Percentiles rank a stretch among this genome's conserved stretches.
phyloP scores from a whole-genome alignment of 2,797 vertebrate species.

The Neosilurus mollespiculum region DNA sequence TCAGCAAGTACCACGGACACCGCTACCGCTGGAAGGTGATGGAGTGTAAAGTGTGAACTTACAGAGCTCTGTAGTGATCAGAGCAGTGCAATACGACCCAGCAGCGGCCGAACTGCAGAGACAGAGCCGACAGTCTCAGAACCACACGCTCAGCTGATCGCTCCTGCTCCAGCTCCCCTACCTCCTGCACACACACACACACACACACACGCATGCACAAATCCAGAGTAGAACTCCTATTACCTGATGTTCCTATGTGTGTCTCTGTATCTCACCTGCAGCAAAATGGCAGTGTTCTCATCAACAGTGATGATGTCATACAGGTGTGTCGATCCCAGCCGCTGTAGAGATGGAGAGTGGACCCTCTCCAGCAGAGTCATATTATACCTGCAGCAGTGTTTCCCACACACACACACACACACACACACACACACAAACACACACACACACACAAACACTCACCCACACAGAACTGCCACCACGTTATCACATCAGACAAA shows the following conservation, averaged over 20 bases:
- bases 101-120: constrained; percentile 86
- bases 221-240: not conserved
- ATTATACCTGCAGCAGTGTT: constrained; percentile 73
- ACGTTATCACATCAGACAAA: not conserved
- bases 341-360: constrained; percentile 74
- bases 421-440: not conserved
- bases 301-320: constrained; percentile 87
- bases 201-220: constrained; percentile 47
- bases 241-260: not conserved
- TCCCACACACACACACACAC: too few species aligned
- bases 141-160: constrained; percentile 78
- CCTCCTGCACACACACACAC: constrained; percentile 60
- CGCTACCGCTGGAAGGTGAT: not conserved
- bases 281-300: constrained; percentile 80
- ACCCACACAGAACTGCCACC: not conserved
- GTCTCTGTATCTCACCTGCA: constrained; percentile 78
- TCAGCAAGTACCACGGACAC: not conserved
- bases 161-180: constrained; percentile 79
- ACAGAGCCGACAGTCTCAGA: constrained; percentile 81
- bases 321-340: constrained; percentile 73
- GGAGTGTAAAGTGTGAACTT: constrained; percentile 54
- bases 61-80: constrained; percentile 75
- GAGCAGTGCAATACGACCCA: constrained; percentile 85
- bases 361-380: constrained; percentile 85
- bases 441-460: not conserved